Evolutionary conservation across 2,797 vertebrate species (phyloP).

Genomic region (Falco peregrinus): DNA sequence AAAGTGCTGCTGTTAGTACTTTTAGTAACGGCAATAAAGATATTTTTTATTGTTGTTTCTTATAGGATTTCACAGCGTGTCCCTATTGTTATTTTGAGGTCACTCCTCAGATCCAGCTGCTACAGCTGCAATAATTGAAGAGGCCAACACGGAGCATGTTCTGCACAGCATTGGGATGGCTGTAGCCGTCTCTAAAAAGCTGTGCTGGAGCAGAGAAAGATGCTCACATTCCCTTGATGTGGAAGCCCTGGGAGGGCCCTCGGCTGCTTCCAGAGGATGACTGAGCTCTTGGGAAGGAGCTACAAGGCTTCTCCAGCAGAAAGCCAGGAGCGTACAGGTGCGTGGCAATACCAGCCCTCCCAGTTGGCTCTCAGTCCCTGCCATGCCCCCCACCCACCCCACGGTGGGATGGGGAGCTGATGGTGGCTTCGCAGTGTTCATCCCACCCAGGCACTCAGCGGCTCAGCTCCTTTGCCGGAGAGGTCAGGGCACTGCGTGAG

Average conservation of each 20-base stretch:
- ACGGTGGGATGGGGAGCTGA: not conserved
- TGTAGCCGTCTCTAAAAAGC: not conserved
- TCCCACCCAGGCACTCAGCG: not conserved
- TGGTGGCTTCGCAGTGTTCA: rapidly evolving
- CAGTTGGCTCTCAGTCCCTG: not conserved
- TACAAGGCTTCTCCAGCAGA: not conserved
- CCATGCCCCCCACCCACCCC: rapidly evolving
- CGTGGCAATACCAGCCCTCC: not conserved
- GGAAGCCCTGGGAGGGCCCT: not conserved
- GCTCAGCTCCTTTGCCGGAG: not conserved
- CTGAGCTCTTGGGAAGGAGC: not conserved
- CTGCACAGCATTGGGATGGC: rapidly evolving
- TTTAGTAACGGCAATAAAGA: conserved; percentile 36
- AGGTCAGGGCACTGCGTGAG: not conserved
- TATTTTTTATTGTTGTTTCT: not conserved
- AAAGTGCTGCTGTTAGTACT: conserved; percentile 5
- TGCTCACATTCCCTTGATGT: rapidly evolving
- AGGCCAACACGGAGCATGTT: rapidly evolving
- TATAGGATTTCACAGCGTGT: not conserved
- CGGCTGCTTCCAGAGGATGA: not conserved
- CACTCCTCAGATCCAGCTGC: not conserved
- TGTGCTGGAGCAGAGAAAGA: not conserved
- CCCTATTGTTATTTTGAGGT: not conserved
- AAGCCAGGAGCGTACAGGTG: not conserved
- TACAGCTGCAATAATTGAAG: not conserved